Evolutionary conservation across 2,113 vertebrate genomes (phyloP), one percentile per base, ranked within the genome.

Genomic region (Pseudonaja textilis): DNA sequence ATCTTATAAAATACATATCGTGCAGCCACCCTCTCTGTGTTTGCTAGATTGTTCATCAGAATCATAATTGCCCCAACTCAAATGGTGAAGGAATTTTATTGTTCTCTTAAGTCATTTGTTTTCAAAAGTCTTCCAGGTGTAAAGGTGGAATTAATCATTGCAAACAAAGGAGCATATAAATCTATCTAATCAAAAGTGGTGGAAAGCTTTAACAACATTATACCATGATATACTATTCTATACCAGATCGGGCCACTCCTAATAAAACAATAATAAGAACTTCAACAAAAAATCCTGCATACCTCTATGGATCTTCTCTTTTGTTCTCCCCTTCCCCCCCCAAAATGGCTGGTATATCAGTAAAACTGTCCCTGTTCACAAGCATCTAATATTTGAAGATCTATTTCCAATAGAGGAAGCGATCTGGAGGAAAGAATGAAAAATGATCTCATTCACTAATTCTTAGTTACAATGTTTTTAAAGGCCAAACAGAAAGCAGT

Each of bases 311-410:
- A 39, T 39, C 69, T 74, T 74, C n/a, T 39, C 69, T 81, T 81
- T 81, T 22, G n/a, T 81, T 81, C 34, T 20, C n/a, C 14, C 2
- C 16, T 2, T 0, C 16, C 1, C 2, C 34, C 14, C 6, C n/a
- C 0, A 20, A 20, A 81, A 34, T 81, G 18, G 69, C 34, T 81
- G 18, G 8, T 81, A 6, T 81, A 20, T 74, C 14, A 81, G 34
- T 39, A 39, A 39, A 74, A 20, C 22, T 5, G 25, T 29, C 14
- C 6, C 26, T 52, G 6, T 52, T 22, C 47, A 29, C 45, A n/a
- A 29, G 47, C 47, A 3, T 52, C 50, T 29, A 52, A 12, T 87
- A 25, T 87, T 29, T 52, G 29, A 87, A 87, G 85, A 87, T 87
- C 3, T 50, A 50, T 26, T 50, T 50, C 85, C 23, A 29, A 87